phyloP scores from a whole-genome alignment of 2,113 vertebrate genomes.

The Cynocephalus volans region DNA sequence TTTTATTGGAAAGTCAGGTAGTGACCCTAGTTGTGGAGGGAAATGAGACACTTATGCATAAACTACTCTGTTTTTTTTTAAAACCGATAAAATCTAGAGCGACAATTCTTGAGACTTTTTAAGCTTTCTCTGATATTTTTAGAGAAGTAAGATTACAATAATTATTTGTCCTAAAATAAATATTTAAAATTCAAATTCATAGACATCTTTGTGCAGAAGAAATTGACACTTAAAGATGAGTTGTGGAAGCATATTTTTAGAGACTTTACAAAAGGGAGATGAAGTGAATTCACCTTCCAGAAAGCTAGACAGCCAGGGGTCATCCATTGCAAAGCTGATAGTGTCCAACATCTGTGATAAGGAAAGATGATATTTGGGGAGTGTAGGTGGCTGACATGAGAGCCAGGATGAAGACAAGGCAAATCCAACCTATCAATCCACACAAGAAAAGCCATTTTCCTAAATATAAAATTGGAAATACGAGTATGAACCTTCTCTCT shows the following conservation, averaged over 20 bases:
- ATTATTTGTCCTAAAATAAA: not conserved
- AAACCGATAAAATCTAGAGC: not conserved
- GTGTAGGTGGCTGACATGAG: not conserved
- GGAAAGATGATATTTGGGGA: not conserved
- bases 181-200: not conserved
- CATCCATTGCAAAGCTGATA: not conserved
- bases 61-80: not conserved
- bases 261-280: not conserved
- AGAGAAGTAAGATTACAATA: not conserved
- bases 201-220: not conserved
- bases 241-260: not conserved
- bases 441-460: not conserved
- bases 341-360: not conserved
- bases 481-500: not conserved
- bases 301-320: not conserved
- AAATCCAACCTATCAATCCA: not conserved
- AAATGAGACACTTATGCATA: not conserved
- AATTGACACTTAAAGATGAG: not conserved
- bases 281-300: not conserved
- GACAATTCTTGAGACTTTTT: not conserved
- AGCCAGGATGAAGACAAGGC: not conserved
- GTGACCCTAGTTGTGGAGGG: not conserved
- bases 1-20: constrained; percentile 66
- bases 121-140: not conserved
- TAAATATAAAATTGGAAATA: not conserved